These are phyloP conservation scores for Sterna hirundo DNA, from an alignment of 2,113 vertebrate genomes.

Conservation along the genomic window DNA sequence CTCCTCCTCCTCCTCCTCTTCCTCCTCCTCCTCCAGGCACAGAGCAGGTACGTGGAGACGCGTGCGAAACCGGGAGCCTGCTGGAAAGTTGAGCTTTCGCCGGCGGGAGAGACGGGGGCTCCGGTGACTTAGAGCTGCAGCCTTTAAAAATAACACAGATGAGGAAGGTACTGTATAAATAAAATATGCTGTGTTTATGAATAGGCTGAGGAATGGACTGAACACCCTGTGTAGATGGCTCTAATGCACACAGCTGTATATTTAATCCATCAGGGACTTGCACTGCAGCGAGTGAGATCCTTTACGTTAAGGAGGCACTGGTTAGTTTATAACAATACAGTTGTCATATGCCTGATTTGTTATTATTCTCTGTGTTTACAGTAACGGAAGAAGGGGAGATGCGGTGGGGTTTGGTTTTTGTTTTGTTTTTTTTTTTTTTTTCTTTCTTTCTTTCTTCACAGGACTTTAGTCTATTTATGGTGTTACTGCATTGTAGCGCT, in stretches of 20 bases:
- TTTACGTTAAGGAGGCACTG: constrained; percentile 22
- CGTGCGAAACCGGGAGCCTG: neutral
- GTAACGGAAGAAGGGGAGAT: neutral
- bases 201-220: neutral
- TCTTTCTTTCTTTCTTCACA: constrained; percentile 38
- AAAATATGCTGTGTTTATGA: constrained; percentile 1
- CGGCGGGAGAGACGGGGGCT: neutral
- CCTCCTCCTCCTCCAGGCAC: neutral
- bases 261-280: constrained; percentile 17
- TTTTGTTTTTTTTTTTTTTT: neutral
- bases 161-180: constrained; percentile 40
- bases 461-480: constrained; percentile 27
- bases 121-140: neutral
- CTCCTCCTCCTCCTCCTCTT: neutral
- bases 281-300: neutral
- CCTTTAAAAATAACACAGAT: constrained; percentile 10
- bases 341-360: neutral
- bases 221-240: neutral
- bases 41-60: constrained; percentile 52
- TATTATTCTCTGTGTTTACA: neutral
- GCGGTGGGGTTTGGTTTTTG: neutral
- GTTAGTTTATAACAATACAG: neutral
- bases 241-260: constrained; percentile 17
- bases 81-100: constrained; percentile 40
- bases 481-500: neutral